Evolutionary conservation across 2,888 invertebrate genomes (phyloP), one percentile per base, ranked within the genome.

Genomic region (Suillia variegata): DNA sequence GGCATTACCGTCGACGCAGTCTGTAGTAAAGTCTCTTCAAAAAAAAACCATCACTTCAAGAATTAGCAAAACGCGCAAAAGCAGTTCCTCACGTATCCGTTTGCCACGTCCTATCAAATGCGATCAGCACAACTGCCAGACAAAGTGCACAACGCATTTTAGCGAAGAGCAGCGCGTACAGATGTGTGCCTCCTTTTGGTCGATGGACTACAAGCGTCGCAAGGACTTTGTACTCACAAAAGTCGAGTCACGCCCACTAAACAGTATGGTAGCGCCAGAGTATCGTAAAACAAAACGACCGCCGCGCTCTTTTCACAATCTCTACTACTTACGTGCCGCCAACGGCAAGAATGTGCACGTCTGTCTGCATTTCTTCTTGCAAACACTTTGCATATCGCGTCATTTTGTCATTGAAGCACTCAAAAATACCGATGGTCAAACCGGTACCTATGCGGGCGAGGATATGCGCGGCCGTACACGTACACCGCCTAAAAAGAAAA

Each of bases 261-360:
- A 56, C 33, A 59, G 58, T 1, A 54, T 62, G 47, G 66, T 62
- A 2, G 61, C 64, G 1, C 54, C 57, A 10, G 64, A 69, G 45
- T 67, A 64, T 55, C 66, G 69, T 8, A 67, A 62, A 54, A 61
- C 66, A 31, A 59, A 63, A 42, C 66, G 69, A 3, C 62, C 64
- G 1, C 56, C 61, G 1, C 62, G 69, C 13, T 55, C 67, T 4
- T 66, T 59, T 52, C 64, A 59, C 26, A 65, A 65, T 20, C 61
- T 66, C 0, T 69, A 61, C 34, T 69, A 55, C 31, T 57, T 69
- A 34, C 62, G 63, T 1, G 63, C 65, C 2, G 38, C 61, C 10
- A 59, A 61, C 8, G 67, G 66, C 8, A 65, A 67, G 56, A 69
- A 65, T 33, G 45, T 64, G 1, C 64, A 67, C 17, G 69, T 69